Percentiles rank a stretch among this genome's conserved stretches.
Evolutionary conservation across 1,140 invertebrate species (phyloP).

Genomic region (Aleiodes sp.): DNA sequence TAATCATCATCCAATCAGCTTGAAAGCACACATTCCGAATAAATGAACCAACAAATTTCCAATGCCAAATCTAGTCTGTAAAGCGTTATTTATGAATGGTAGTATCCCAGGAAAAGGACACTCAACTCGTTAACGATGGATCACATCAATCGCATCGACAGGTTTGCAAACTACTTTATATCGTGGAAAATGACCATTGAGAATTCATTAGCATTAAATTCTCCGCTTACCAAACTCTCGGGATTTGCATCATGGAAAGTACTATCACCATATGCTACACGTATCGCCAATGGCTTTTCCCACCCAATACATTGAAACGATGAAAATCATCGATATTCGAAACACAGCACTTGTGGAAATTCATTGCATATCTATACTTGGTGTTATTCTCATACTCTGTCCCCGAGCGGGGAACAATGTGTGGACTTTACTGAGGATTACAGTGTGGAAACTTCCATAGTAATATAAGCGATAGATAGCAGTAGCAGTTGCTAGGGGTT

Average conservation of each 20-base stretch:
- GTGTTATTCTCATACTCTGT: not conserved
- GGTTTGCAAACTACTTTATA: slow-evolving; percentile 31
- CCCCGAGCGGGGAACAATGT: not conserved
- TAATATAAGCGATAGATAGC: not conserved
- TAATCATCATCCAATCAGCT: no score
- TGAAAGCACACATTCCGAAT: not conserved
- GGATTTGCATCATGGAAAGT: slow-evolving; percentile 22
- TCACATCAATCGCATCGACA: slow-evolving; percentile 20
- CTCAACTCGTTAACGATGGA: not conserved
- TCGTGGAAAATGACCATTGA: slow-evolving; percentile 23
- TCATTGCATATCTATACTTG: not conserved
- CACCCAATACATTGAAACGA: not conserved
- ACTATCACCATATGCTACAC: slow-evolving; percentile 7
- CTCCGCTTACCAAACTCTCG: slow-evolving; percentile 8
- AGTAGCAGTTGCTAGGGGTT: not conserved
- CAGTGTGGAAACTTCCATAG: not conserved
- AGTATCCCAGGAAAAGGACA: not conserved
- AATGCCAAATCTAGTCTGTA: not conserved
- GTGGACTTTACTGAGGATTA: slow-evolving; percentile 9
- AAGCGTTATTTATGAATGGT: not conserved
- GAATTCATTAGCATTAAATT: slow-evolving; percentile 29
- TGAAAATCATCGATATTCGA: not conserved
- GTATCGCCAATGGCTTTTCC: not conserved
- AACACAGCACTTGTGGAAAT: not conserved
- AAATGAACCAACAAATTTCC: slow-evolving; percentile 10